Base-by-base conservation (phyloP, 2,797 vertebrate genomes). In the Ciconia nigra region DNA sequence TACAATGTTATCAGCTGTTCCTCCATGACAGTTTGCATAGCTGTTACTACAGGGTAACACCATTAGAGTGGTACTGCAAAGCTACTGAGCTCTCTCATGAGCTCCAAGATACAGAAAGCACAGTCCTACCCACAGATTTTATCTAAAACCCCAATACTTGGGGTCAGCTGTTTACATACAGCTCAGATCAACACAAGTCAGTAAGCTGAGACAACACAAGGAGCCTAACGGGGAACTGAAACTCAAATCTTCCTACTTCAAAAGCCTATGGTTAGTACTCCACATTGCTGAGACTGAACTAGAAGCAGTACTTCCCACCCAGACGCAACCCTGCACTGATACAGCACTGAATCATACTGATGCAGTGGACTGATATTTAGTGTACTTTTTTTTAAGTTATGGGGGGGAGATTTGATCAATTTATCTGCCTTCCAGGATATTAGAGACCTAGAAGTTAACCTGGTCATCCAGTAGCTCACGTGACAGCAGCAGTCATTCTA, bases 41-140 rank as follows among this genome's bases (percentile, higher is more conserved):
- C 84, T 93, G 91, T 73, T 96, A 77, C 89, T 87, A 91, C 21
- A 82, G 37, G 14, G 31, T 86, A 91, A 91, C 76, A 94, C 61
- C 67, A 47, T 33, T 11, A 15, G 67, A 73, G 14, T 2, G 3
- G 25, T 51, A 59, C 51, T 73, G 84, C 63, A 73, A 69, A 90
- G 51, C 20, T 17, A 72, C 5, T 1, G 41, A 89, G 77, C 24
- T 91, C 62, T 57, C 35, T 58, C 37, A 61, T 1, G 12, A 85
- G 54, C 46, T 89, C 54, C 37, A 69, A 26, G 67, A 70, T 3
- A 46, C 31, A 65, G 52, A 81, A 78, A 79, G 35, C 21, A 51
- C 57, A 76, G 69, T 49, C 29, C 33, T 46, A 49, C 33, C 11
- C 54, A 61, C 1, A 42, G 29, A 77, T 76, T 91, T 70, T 55